These are phyloP conservation scores for Harpalus rubripes DNA, from an alignment of 2,888 invertebrate species.

Conservation along the genomic window DNA sequence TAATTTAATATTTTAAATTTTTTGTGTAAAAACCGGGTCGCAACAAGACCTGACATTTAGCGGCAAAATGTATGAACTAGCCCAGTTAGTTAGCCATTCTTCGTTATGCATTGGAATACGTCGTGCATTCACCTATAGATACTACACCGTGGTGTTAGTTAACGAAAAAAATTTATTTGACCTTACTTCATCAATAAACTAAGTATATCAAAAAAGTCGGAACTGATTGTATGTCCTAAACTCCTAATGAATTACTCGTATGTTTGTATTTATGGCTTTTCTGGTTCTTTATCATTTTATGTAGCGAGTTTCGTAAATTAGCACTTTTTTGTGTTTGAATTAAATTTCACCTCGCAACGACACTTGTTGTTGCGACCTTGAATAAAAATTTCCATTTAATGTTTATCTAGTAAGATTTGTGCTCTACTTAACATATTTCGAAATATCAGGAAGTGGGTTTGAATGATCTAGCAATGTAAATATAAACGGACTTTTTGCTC, in stretches of 20 bases:
- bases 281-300: neutral
- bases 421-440: conserved; percentile 1
- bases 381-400: neutral
- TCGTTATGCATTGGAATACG: no score
- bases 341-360: conserved; percentile 1
- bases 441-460: neutral
- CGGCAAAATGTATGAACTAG: no score
- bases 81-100: no score
- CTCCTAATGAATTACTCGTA: neutral
- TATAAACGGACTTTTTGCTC: neutral
- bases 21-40: no score
- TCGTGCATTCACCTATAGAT: no score
- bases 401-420: neutral
- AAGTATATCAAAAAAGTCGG: neutral
- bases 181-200: no score
- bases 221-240: neutral
- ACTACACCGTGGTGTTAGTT: no score
- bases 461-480: neutral
- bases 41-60: no score
- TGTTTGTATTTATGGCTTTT: neutral
- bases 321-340: neutral
- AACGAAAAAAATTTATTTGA: no score
- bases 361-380: neutral
- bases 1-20: no score
- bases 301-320: neutral